Conservation (phyloP, 2,888 invertebrate species). For the Ecliptopera silaceata region DNA sequence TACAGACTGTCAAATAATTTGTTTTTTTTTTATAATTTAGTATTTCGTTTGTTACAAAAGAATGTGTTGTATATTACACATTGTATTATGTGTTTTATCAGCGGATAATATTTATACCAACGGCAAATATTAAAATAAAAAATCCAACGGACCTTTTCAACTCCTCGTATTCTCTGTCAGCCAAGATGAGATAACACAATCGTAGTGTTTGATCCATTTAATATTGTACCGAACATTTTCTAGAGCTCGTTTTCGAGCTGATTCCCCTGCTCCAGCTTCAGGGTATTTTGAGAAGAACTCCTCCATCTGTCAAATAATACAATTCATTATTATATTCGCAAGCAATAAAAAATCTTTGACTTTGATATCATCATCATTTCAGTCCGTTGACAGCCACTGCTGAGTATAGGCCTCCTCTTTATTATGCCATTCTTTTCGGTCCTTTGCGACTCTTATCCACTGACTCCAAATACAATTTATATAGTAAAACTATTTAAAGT, state of each 20-base stretch:
- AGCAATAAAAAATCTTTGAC: too few relatives aligned
- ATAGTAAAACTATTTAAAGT: too few relatives aligned
- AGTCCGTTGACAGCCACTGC: not conserved
- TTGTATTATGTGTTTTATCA: too few relatives aligned
- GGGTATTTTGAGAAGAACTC: constrained; percentile 90
- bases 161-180: constrained; percentile 48
- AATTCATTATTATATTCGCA: not conserved
- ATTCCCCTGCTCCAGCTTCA: constrained; percentile 92
- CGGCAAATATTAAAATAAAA: not conserved
- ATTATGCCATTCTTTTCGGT: too few relatives aligned
- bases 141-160: not conserved
- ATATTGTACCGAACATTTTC: constrained; percentile 92
- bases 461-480: too few relatives aligned
- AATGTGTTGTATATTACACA: too few relatives aligned
- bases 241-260: constrained; percentile 87
- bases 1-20: too few relatives aligned
- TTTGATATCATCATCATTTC: too few relatives aligned
- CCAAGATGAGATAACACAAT: constrained; percentile 84
- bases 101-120: not conserved
- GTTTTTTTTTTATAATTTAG: too few relatives aligned
- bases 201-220: constrained; percentile 87
- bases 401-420: too few relatives aligned
- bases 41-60: too few relatives aligned
- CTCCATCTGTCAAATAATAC: constrained; percentile 83
- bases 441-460: too few relatives aligned